Evolutionary conservation across 1,140 invertebrate genomes (phyloP), one percentile per base, ranked within the genome.

Genomic region (Limonius californicus): DNA sequence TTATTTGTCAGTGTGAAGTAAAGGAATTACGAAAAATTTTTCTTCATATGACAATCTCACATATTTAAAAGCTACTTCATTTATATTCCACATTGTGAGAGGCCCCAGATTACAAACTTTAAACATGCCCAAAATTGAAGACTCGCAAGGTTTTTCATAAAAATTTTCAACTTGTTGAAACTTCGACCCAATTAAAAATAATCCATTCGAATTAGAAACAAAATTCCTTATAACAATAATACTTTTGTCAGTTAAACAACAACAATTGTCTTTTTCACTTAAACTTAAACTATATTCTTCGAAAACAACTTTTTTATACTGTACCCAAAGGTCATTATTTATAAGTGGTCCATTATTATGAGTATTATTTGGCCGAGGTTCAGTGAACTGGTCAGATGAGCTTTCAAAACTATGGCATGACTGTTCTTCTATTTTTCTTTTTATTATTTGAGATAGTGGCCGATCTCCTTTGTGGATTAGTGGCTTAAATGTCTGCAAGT

Each of bases 401-500:
- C n/a, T 45, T 45, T 45, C 14, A 6, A 4, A 18, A 45, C 4
- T 45, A 18, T 6, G 42, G 42, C 16, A 6, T 45, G 2, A 12
- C 16, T 45, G n/a, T n/a, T n/a, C n/a, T n/a, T n/a, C n/a, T 4
- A 12, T 45, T 45, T 19, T 56, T 56, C 54, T 12, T 23, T 27
- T 45, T 2, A 56, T 23, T 54, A 54, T 54, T 61, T 65, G 60
- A n/a, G 56, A 11, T 16, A 54, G 30, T 27, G 59, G 60, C 9
- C 12, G 14, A 35, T 35, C 54, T 6, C 3, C 18, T 16, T 43
- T 57, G 11, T 18, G 27, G 14, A 64, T 4, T 55, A 39, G 43
- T 43, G 50, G 54, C 53, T 63, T 66, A 27, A 66, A 15, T 43
- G 19, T 45, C 42, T 43, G 43, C 50, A 66, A 50, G 54, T 54